These are phyloP conservation scores for Sternarchorhynchus goeldii DNA, from an alignment of 2,797 vertebrate species.

Conservation along the genomic window DNA sequence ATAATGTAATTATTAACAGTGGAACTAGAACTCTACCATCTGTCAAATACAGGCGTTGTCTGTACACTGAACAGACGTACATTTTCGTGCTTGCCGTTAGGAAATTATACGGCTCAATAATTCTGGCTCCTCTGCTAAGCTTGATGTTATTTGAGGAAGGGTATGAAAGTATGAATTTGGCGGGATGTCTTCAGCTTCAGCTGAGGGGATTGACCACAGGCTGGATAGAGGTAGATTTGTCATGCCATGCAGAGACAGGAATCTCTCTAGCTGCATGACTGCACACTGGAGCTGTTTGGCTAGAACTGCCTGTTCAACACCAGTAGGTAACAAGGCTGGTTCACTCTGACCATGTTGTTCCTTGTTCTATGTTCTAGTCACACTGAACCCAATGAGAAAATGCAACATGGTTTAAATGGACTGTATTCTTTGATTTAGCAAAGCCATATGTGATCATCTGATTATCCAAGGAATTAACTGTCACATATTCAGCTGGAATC, in stretches of 20 bases:
- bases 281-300: constrained; percentile 93
- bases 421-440: constrained; percentile 57
- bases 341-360: neutral
- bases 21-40: constrained; percentile 11
- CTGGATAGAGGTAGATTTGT: constrained; percentile 86
- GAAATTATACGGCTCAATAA: neutral
- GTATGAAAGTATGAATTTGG: neutral
- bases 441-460: constrained; percentile 77
- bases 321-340: neutral
- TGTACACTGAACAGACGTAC: neutral
- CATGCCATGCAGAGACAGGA: constrained; percentile 75
- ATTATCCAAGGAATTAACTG: no score
- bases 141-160: neutral
- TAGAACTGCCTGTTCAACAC: constrained; percentile 76
- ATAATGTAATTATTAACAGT: constrained; percentile 24
- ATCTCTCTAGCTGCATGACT: constrained; percentile 77
- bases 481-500: constrained; percentile 47
- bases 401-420: constrained; percentile 70
- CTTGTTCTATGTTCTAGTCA: neutral
- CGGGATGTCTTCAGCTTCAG: constrained; percentile 73
- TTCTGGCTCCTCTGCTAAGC: neutral
- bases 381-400: constrained; percentile 79
- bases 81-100: constrained; percentile 31
- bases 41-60: neutral
- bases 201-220: constrained; percentile 78